phyloP scores from a whole-genome alignment of 2,113 vertebrate genomes.

The Ictalurus punctatus region DNA sequence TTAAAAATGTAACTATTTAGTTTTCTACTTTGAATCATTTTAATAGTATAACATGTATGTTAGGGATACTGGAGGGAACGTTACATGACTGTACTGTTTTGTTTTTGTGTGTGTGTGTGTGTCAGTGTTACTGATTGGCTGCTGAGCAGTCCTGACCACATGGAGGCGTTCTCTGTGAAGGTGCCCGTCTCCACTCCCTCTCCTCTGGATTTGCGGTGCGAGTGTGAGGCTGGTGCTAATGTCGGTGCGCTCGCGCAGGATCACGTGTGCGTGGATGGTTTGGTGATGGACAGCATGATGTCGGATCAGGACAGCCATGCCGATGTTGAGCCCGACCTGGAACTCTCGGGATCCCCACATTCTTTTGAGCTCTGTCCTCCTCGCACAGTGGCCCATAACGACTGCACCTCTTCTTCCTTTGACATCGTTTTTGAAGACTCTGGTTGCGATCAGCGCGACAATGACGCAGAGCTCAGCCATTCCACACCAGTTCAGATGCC shows the following conservation, averaged over 20 bases:
- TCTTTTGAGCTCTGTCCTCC: slow-evolving; percentile 80
- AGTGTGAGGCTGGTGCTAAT: slow-evolving; percentile 46
- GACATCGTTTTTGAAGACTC: slow-evolving; percentile 97
- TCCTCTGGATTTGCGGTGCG: slow-evolving; percentile 50
- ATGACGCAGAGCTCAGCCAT: slow-evolving; percentile 56
- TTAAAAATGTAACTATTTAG: neutral
- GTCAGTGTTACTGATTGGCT: slow-evolving; percentile 90
- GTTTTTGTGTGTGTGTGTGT: neutral
- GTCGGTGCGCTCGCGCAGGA: slow-evolving; percentile 42
- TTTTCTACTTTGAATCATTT: neutral
- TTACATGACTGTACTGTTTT: neutral
- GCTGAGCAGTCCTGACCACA: slow-evolving; percentile 85
- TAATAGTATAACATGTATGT: neutral
- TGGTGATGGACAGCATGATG: slow-evolving; percentile 75
- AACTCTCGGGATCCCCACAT: slow-evolving; percentile 71
- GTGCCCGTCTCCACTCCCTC: slow-evolving; percentile 79
- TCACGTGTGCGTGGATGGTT: slow-evolving; percentile 43
- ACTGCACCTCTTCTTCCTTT: slow-evolving; percentile 91
- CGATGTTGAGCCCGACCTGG: slow-evolving; percentile 72
- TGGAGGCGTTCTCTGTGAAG: slow-evolving; percentile 89
- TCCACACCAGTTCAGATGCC: slow-evolving; percentile 56
- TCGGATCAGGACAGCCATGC: slow-evolving; percentile 79
- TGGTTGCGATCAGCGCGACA: slow-evolving; percentile 81
- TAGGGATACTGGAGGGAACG: too few species aligned
- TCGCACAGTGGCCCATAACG: slow-evolving; percentile 65